Conservation (phyloP, 2,113 vertebrate species). For the Poecile atricapillus region DNA sequence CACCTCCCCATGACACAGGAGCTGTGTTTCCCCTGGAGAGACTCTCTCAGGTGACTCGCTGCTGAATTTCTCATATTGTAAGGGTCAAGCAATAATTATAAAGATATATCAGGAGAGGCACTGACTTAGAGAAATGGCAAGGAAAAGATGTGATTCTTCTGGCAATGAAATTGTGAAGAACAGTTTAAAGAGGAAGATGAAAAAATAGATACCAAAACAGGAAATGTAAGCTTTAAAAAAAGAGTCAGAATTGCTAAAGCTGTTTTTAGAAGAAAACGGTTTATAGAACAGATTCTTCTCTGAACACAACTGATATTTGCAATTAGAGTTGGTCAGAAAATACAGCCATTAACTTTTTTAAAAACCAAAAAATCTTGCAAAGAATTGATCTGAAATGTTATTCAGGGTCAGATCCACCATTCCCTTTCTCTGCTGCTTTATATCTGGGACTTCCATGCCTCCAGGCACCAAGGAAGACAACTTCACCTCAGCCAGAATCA, state of each 20-base stretch:
- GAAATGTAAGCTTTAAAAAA: background rate
- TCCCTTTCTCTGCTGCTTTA: background rate
- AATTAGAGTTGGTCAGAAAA: background rate
- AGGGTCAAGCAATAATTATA: background rate
- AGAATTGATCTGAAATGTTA: background rate
- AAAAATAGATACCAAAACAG: background rate
- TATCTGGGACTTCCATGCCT: background rate
- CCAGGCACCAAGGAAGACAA: background rate
- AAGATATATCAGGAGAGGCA: background rate
- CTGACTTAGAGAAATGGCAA: background rate
- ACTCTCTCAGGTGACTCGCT: background rate
- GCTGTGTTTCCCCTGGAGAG: background rate
- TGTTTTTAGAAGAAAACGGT: background rate
- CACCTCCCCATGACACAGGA: background rate
- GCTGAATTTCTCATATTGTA: background rate
- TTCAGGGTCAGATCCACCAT: background rate
- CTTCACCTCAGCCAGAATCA: background rate
- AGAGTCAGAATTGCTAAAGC: background rate
- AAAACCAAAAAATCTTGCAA: background rate
- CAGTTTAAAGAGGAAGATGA: background rate
- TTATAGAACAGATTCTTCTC: background rate
- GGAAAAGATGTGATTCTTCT: background rate
- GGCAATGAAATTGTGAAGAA: background rate
- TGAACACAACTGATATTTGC: background rate
- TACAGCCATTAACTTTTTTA: background rate